Base-by-base conservation (phyloP, 2,797 vertebrate species). In the Nyctalus aviator region DNA sequence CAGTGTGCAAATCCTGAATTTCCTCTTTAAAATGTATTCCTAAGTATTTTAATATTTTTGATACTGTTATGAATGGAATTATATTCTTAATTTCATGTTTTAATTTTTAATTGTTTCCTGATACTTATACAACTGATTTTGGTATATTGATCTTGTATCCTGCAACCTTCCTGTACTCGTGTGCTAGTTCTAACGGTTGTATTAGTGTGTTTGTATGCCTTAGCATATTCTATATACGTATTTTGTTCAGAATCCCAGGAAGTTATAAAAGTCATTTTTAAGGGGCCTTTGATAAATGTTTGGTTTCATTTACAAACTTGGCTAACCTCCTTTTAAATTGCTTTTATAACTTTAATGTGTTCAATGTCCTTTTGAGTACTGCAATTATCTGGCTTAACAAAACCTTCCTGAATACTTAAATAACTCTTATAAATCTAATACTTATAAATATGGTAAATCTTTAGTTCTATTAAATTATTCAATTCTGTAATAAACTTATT, bases 351-450 rank as follows among this genome's bases (percentile, higher is more conserved):
- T 88, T 88, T 88, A 95, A 95, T 84, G 53, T 83, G 86, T 87
- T 94, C 23, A 57, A 32, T 95, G 94, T 94, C 72, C 68, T 81
- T 92, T 85, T 86, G 76, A 91, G 23, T 94, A 86, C 68, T 94
- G 37, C 88, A 91, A 95, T 92, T 79, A 23, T 81, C 35, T 92
- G 79, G 84, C n/a, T 95, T 94, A 92, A 83, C 44, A 94, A 94
- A 95, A 93, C 62, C 46, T 89, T 91, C 32, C 30, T 85, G 69
- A 90, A 90, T 79, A 55, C 48, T 88, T 94, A 90, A 81, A 83
- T 91, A 93, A 94, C 46, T 86, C 48, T 59, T 93, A 10, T 84
- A 94, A 96, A 86, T 78, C 55, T 41, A 95, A 82, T 69, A 92
- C 59, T 79, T 93, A 91, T 86, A 84, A 90, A 53, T 94, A 87